Evolutionary conservation across 2,888 invertebrate species (phyloP), one percentile per base, ranked within the genome.

Genomic region (Acholoe squamosa): DNA sequence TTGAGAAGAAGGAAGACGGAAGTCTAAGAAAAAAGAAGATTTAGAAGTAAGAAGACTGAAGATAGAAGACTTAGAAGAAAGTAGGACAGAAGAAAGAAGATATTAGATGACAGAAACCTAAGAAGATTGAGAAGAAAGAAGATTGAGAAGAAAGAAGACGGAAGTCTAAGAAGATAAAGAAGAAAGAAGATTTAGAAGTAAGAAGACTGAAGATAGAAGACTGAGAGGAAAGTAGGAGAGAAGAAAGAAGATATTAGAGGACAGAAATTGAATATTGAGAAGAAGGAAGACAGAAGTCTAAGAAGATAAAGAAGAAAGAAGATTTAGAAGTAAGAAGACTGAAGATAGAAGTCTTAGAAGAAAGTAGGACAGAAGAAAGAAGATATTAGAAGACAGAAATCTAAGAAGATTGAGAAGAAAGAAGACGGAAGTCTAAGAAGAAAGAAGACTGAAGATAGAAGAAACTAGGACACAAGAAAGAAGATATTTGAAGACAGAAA

Each of bases 211-310:
- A 80, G 77, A 25, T 7, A 80, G 89, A 80, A 76, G 54, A 77
- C n/a, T 51, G 19, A 25, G 14, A 56, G 43, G 84, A 84, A 54
- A 25, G 52, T 54, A 86, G 56, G 25, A 28, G 28, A 86, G 54
- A 86, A 86, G 56, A 31, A 84, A 34, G 84, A 34, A 34, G 43
- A 51, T 16, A 34, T 25, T 12, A 33, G 33, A 22, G 28, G 43
- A 84, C 43, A 84, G 43, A 34, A 22, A 84, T n/a, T n/a, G 52
- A 22, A 84, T 10, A 43, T 71, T 1, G 25, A 71, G 71, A 71
- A 71, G 86, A 86, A 28, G 31, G 56, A 86, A 86, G 56, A 54
- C 28, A 43, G 80, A 80, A 80, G 80, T 34, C 25, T 16, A 86
- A 56, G 52, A 51, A n/a, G 43, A 43, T 3, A 34, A 25, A n/a